These are phyloP conservation scores for Sitobion miscanthi DNA, from an alignment of 1,140 invertebrate species.

Conservation along the genomic window DNA sequence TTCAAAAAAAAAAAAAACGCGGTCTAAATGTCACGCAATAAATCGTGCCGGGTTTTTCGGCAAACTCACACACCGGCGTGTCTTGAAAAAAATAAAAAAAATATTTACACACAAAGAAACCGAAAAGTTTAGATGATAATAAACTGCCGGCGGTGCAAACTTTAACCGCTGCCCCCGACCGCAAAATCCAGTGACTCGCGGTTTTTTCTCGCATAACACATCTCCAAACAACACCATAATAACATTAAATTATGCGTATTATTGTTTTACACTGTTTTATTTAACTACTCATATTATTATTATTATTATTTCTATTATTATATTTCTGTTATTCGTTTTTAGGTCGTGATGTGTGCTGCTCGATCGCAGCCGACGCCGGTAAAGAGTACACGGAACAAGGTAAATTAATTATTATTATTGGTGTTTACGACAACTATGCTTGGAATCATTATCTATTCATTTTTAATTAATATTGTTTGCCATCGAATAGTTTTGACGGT, in stretches of 20 bases:
- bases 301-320: neutral
- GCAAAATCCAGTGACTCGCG: neutral
- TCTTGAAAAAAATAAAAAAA: slow-evolving; percentile 78
- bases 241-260: neutral
- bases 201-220: neutral
- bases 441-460: neutral
- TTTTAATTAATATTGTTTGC: slow-evolving; percentile 6
- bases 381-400: slow-evolving; percentile 3
- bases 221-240: neutral
- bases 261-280: neutral
- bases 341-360: neutral
- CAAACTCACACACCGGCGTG: slow-evolving; percentile 62
- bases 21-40: slow-evolving; percentile 74
- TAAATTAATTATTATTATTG: slow-evolving; percentile 13
- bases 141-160: slow-evolving; percentile 8
- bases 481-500: slow-evolving; percentile 1
- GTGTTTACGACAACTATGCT: neutral
- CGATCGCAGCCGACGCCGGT: neutral
- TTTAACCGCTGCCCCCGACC: slow-evolving; percentile 10
- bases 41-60: slow-evolving; percentile 65
- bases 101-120: slow-evolving; percentile 77
- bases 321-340: slow-evolving; percentile 14
- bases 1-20: neutral
- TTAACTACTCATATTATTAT: neutral
- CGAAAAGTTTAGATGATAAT: slow-evolving; percentile 51